Evolutionary conservation across 2,797 vertebrate genomes (phyloP).

Genomic region (Microcaecilia unicolor): DNA sequence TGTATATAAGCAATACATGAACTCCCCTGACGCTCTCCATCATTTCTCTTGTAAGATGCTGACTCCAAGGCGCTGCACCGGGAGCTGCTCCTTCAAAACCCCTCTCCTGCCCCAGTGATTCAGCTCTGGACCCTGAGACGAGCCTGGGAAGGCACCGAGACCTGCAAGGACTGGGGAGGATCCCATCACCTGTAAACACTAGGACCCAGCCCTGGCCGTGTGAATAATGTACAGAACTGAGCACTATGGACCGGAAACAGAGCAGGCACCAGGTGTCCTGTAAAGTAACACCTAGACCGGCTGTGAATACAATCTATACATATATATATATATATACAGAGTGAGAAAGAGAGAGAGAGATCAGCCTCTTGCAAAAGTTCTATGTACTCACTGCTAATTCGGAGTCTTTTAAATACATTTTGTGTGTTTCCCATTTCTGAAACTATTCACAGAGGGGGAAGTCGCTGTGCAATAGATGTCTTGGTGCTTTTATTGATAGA

Average conservation of each 20-base stretch:
- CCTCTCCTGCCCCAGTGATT: slow-evolving; percentile 79
- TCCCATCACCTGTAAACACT: slow-evolving; percentile 31
- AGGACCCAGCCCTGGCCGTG: background rate
- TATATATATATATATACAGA: slow-evolving; percentile 17
- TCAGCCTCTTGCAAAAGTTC: slow-evolving; percentile 35
- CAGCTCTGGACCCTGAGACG: background rate
- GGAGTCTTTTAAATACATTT: slow-evolving; percentile 9
- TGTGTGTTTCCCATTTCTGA: slow-evolving; percentile 32
- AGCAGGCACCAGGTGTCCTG: too few relatives aligned
- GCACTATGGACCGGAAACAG: too few relatives aligned
- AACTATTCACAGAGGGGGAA: too few relatives aligned
- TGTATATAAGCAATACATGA: background rate
- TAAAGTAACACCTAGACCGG: too few relatives aligned
- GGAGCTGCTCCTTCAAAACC: slow-evolving; percentile 88
- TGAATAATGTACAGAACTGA: slow-evolving; percentile 9
- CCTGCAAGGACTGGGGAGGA: background rate
- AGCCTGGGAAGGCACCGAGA: slow-evolving; percentile 1
- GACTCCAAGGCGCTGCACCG: slow-evolving; percentile 82
- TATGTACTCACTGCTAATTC: slow-evolving; percentile 24
- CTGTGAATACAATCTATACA: slow-evolving; percentile 42
- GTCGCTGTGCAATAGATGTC: slow-evolving; percentile 88
- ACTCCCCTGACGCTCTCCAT: slow-evolving; percentile 74
- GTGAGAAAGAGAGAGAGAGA: slow-evolving; percentile 13
- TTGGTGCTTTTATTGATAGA: slow-evolving; percentile 69
- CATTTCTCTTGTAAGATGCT: slow-evolving; percentile 96